Evolutionary conservation across 2,888 invertebrate species (phyloP).

Genomic region (Agapostemon virescens): DNA sequence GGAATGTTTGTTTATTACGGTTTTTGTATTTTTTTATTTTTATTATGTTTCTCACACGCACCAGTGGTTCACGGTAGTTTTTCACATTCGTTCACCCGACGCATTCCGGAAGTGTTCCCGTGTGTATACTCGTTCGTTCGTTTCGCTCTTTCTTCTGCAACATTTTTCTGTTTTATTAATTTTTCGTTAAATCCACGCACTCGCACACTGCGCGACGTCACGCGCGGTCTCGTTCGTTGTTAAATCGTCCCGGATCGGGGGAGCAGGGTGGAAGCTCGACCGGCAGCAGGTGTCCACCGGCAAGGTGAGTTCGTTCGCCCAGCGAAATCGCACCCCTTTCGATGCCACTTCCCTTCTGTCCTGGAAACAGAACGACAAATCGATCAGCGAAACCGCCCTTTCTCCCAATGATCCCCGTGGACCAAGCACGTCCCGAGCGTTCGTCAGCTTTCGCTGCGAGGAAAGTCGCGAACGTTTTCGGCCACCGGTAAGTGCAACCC

Average conservation of each 20-base stretch:
- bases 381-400: conserved; percentile 2
- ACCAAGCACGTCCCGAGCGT: not conserved
- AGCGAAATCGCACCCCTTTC: conserved; percentile 63
- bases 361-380: conserved; percentile 55
- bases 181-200: not conserved
- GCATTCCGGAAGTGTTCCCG: not conserved
- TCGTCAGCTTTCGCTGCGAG: not conserved
- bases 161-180: no score
- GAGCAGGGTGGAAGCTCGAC: conserved; percentile 37
- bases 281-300: conserved; percentile 25
- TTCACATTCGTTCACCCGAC: not conserved
- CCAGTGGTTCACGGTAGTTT: not conserved
- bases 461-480: not conserved
- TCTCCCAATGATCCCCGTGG: not conserved
- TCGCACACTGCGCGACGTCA: not conserved
- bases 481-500: not conserved
- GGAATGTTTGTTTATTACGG: not conserved
- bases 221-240: conserved; percentile 65
- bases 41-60: not conserved
- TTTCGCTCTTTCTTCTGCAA: not conserved
- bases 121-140: not conserved
- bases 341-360: conserved; percentile 65
- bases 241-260: conserved; percentile 50
- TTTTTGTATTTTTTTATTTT: no score
- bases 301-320: conserved; percentile 55